Base-by-base conservation (phyloP, 2,888 invertebrate species). In the Parasteatoda lunata region DNA sequence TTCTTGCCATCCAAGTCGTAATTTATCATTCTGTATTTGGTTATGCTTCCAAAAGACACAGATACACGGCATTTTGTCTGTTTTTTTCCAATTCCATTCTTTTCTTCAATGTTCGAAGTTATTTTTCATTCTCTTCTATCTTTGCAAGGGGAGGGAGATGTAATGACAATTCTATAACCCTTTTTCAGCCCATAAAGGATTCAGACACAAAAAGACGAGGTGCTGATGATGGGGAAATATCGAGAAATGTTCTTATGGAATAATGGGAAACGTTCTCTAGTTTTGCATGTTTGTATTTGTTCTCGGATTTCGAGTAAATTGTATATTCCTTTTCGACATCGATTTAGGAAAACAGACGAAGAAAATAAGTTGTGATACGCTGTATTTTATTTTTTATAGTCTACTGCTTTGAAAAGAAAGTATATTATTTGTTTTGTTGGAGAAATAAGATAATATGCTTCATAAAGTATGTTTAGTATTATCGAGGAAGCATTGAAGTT, bases 91-190 rank as follows among this genome's bases (percentile, higher is more conserved):
- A 48, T 49, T 75, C 77, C 65, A 65, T 8, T 8, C n/a, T 59
- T 48, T 48, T 65, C 70, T 75, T 59, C 59, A 59, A 59, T 59
- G 59, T n/a, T 4, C 9, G 59, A n/a, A 9, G 54, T 79, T 73
- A 64, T 79, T 84, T 72, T 75, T 66, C 45, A 51, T 68, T 71
- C 68, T 66, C 71, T 47, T 69, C 64, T 13, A 3, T 15, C 51
- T 45, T 13, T 69, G 30, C 11, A 47, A 47, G 51, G 13, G 52
- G 45, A 13, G 51, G 76, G 13, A 51, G 65, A n/a, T 66, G 71
- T 86, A 86, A 81, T 86, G 86, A 86, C 81, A 77, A 86, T 81
- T 86, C 86, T 77, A 86, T 81, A 81, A 81, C 71, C 77, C 81
- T 81, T 84, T 86, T 85, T 48, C 30, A 47, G 59, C 47, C 72